Evolutionary conservation across 2,888 invertebrate genomes (phyloP).

Genomic region (Hypsopygia costalis): DNA sequence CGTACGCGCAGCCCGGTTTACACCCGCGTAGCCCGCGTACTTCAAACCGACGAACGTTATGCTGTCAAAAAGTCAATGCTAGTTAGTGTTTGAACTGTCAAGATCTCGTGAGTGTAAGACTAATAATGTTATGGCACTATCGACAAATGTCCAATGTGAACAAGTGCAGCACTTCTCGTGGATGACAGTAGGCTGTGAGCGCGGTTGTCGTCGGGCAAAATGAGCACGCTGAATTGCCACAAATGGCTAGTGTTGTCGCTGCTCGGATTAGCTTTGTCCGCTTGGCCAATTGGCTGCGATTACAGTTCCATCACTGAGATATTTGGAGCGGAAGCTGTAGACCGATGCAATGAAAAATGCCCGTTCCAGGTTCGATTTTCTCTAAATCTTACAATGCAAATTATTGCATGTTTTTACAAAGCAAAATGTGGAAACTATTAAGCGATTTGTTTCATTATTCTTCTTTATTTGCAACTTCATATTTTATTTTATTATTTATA

Average conservation of each 20-base stretch:
- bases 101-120: constrained; percentile 15
- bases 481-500: too few species aligned
- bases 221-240: constrained; percentile 76
- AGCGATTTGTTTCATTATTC: too few species aligned
- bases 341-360: constrained; percentile 75
- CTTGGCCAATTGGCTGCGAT: constrained; percentile 77
- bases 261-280: constrained; percentile 79
- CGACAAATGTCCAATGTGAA: constrained; percentile 23
- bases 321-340: constrained; percentile 78
- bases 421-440: too few species aligned
- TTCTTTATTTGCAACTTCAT: too few species aligned
- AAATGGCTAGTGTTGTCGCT: constrained; percentile 77
- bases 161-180: constrained; percentile 39
- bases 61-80: constrained; percentile 18
- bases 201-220: constrained; percentile 53
- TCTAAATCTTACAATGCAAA: too few species aligned
- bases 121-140: constrained; percentile 33
- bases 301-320: constrained; percentile 77
- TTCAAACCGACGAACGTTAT: constrained; percentile 35
- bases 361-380: constrained; percentile 68
- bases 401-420: too few species aligned
- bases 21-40: constrained; percentile 25
- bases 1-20: constrained; percentile 51
- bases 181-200: constrained; percentile 50
- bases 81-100: neutral